Base-by-base conservation (phyloP, 2,888 invertebrate species). In the Melanargia galathea region DNA sequence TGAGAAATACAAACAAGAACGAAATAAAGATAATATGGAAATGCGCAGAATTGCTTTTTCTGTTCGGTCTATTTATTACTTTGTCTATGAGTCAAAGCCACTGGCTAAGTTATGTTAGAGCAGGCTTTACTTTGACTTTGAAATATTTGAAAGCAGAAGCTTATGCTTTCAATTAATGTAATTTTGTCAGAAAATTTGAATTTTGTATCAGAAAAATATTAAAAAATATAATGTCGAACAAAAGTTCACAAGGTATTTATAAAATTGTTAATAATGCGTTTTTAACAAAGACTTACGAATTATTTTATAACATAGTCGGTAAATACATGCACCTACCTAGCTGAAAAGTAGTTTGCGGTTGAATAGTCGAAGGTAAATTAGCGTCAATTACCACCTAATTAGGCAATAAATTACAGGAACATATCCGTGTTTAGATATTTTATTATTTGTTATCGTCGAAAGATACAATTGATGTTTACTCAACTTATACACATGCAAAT, bases 21-120 rank as follows among this genome's bases (percentile, higher is more conserved):
- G 10, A 57, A 58, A 62, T 65, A 22, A 49, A 58, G 43, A 62
- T 62, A 62, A 62, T 62, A 62, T 64, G 65, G 65, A 64, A 66
- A 70, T 65, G 63, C 51, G 48, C 66, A 60, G 64, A 64, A 61
- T 48, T 45, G 20, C 49, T 52, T 35, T 52, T 20, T 52, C 35
- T 52, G 20, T 52, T 18, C 13, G 13, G 4, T 35, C 1, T 35
- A 33, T 52, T 11, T 52, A 52, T 33, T 35, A 13, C 33, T 18
- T 20, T 45, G 8, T 2, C 20, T 20, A 4, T 1, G 2, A 16
- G 20, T n/a, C 13, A 38, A n/a, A 38, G 3, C 13, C 13, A 38
- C 11, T 13, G 13, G 8, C 35, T 38, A 38, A 13, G 13, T 0
- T 7, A 30, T 30, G 30, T 7, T 13, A 11, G 35, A 13, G 13